phyloP scores from a whole-genome alignment of 2,888 invertebrate genomes.

The Amphiduros pacificus region DNA sequence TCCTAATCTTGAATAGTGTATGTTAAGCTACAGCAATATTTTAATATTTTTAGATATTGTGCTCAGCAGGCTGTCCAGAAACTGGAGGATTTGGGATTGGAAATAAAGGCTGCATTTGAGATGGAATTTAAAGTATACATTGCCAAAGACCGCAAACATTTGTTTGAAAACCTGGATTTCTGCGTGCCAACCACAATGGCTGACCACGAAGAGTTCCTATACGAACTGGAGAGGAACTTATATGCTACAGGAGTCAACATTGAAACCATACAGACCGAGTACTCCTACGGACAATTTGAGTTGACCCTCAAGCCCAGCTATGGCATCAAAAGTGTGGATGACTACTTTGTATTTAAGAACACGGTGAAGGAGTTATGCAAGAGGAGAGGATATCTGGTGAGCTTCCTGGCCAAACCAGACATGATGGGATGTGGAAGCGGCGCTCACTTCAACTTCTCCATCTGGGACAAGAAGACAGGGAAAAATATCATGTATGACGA shows the following conservation, averaged over 20 bases:
- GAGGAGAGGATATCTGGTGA: slow-evolving; percentile 7
- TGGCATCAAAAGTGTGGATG: slow-evolving; percentile 25
- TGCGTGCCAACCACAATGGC: not conserved
- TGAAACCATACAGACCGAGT: slow-evolving; percentile 21
- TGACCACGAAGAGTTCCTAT: slow-evolving; percentile 14
- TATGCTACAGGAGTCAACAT: slow-evolving; percentile 10
- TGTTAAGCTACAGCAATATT: too few relatives aligned
- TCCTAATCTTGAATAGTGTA: too few relatives aligned
- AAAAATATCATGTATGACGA: slow-evolving; percentile 21
- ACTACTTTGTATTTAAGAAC: slow-evolving; percentile 25
- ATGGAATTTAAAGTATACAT: slow-evolving; percentile 18
- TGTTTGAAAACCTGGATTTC: not conserved
- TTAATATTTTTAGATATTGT: too few relatives aligned
- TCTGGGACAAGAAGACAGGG: slow-evolving; percentile 14
- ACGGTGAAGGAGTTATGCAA: slow-evolving; percentile 25
- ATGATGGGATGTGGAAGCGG: slow-evolving; percentile 13
- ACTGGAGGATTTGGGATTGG: slow-evolving; percentile 5
- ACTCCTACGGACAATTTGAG: slow-evolving; percentile 27
- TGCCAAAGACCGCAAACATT: not conserved
- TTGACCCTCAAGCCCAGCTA: slow-evolving; percentile 16
- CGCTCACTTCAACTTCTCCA: slow-evolving; percentile 32
- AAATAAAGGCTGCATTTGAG: slow-evolving; percentile 23
- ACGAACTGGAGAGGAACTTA: slow-evolving; percentile 15
- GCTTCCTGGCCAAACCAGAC: slow-evolving; percentile 30
- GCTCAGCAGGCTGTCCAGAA: slow-evolving; percentile 15